A percentile compares a stretch with the other conserved stretches of the same genome.
phyloP scores from a whole-genome alignment of 2,888 invertebrate species.

The Allophyes oxyacanthae region DNA sequence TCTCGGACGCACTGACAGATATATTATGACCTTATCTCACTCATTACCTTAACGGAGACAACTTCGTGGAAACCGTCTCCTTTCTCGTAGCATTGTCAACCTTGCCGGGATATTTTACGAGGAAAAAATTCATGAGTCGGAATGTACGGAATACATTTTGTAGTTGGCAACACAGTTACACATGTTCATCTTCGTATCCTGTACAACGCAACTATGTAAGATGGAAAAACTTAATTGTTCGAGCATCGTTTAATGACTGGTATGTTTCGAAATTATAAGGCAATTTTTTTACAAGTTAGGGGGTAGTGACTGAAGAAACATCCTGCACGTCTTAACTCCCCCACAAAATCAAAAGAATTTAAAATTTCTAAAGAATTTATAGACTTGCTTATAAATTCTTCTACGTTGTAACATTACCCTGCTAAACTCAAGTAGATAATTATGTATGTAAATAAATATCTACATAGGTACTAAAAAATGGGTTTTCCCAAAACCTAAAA shows the following conservation, averaged over 20 bases:
- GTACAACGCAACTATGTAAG: conserved; percentile 20
- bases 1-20: conserved; percentile 61
- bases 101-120: conserved; percentile 69
- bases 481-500: background rate
- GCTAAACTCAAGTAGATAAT: too few species aligned
- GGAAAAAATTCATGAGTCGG: conserved; percentile 71
- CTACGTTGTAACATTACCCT: too few species aligned
- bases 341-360: too few species aligned
- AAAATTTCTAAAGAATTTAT: too few species aligned
- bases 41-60: conserved; percentile 65
- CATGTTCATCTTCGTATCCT: conserved; percentile 48
- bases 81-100: conserved; percentile 73
- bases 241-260: background rate
- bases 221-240: background rate
- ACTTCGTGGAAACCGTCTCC: conserved; percentile 67
- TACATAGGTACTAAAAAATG: background rate
- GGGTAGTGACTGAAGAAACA: too few species aligned
- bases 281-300: too few species aligned
- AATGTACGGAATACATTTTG: conserved; percentile 65
- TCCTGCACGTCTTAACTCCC: too few species aligned
- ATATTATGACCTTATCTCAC: conserved; percentile 68
- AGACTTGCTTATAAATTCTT: too few species aligned
- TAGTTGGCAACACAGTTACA: conserved; percentile 53
- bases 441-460: background rate
- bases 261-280: too few species aligned